Base-by-base conservation (phyloP, 2,113 vertebrate species). In the Ariopsis seemanni region DNA sequence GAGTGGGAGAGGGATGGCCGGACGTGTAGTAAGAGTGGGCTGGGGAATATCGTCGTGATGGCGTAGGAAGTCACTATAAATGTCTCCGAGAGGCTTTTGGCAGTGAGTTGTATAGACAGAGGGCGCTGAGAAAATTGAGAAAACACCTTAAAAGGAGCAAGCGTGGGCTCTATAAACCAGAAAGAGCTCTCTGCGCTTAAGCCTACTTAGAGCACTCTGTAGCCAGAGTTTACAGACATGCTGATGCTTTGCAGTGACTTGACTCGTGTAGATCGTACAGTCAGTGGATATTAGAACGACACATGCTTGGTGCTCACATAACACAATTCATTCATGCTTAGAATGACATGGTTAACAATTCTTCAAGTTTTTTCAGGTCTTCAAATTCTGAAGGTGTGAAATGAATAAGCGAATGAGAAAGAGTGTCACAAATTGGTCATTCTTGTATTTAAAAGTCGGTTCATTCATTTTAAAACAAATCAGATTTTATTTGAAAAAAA, bases 71-170 rank as follows among this genome's bases (percentile, higher is more conserved):
- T 84, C 83, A 78, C 81, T 89, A 86, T 83, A 87, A 85, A 27
- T 27, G 79, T 72, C 74, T 88, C 83, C 15, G 48, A 79, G 74
- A 71, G 53, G 63, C 65, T 84, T 82, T 90, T 90, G 89, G 87
- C 89, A 89, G 79, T 15, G 34, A 72, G 67, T 50, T 48, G n/a
- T 72, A 58, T 65, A 82, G 81, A 80, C 83, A 85, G 74, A 89
- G 87, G 60, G 65, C 60, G 83, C 15, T 20, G 48, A n/a, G 72
- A 67, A 85, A 90, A 88, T 79, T 79, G 82, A 86, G 87, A 89
- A 87, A 91, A 86, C 72, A 85, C 91, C 90, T 91, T 92, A 92
- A 91, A 91, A 90, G 91, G 91, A 91, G 83, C 83, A 79, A 67
- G 67, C 77, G 60, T 82, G 57, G 75, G 69, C 79, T 86, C 88